Evolutionary conservation across 2,113 vertebrate species (phyloP), one percentile per base, ranked within the genome.

Genomic region (Catharus minimus): DNA sequence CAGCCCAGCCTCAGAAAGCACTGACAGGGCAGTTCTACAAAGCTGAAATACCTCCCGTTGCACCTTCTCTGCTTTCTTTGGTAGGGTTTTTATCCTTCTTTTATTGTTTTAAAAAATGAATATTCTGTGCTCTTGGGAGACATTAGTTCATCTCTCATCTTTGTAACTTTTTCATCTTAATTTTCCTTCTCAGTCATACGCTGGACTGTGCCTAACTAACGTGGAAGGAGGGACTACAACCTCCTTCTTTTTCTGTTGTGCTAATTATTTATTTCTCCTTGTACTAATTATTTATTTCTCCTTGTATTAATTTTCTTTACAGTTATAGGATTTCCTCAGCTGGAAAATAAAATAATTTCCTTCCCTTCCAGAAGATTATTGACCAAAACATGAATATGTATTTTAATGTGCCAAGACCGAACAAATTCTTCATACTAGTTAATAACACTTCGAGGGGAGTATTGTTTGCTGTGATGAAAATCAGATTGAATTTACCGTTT

Each of bases 251-350:
- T 68, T 69, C 58, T 6, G 0, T 65, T 76, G 21, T 82, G 58
- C 47, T 85, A 80, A 87, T 46, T 43, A 88, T 57, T 93, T 75
- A 30, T 89, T 79, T 89, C 62, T 49, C 4, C 2, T 57, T 66
- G 27, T 26, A 33, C 86, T 86, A 91, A 74, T 93, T 32, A 43
- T 67, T 64, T 64, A 36, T n/a, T 69, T 69, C 32, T 46, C 15
- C 38, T 52, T 75, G 28, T 22, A 49, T 89, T 90, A 92, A 78
- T 94, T 49, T 26, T 82, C 32, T 67, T 86, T 78, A 58, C 14
- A 43, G 32, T 49, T 64, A 55, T 8, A 90, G 81, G 23, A 76
- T 92, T 88, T 95, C 52, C 79, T 90, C 84, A 72, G 49, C 28
- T 91, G 61, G 71, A 87, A 87, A 91, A 72, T 46, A 46, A 65